phyloP scores from a whole-genome alignment of 1,140 invertebrate genomes.

The Brachionus plicatilis region DNA sequence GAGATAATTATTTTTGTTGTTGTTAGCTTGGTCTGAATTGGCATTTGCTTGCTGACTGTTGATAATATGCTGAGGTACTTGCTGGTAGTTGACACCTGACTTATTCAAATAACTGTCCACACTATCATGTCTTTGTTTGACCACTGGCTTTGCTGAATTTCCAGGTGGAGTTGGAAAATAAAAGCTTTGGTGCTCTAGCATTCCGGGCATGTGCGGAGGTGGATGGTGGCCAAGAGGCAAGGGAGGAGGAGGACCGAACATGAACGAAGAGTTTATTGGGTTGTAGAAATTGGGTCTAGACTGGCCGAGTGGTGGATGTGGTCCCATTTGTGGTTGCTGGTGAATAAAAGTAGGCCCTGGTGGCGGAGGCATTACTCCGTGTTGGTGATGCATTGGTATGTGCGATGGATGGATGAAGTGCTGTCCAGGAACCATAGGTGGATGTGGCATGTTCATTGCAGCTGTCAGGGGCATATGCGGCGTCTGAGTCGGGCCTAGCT shows the following conservation, averaged over 20 bases:
- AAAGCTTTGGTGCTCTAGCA: neutral
- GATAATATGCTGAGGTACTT: conserved; percentile 1
- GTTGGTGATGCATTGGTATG: conserved; percentile 2
- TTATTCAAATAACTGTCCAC: conserved; percentile 26
- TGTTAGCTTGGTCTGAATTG: neutral
- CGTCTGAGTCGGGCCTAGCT: conserved; percentile 7
- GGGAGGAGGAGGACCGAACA: neutral
- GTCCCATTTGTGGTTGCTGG: conserved; percentile 4
- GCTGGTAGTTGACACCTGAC: neutral
- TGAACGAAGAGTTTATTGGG: neutral
- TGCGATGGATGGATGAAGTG: neutral
- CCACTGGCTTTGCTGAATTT: neutral
- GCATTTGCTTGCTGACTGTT: neutral
- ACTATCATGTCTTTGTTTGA: conserved; percentile 12
- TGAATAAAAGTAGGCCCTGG: conserved; percentile 15
- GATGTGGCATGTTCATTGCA: neutral
- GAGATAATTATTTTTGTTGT: conserved; percentile 33
- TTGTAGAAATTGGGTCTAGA: conserved; percentile 17
- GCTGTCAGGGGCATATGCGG: neutral
- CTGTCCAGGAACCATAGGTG: neutral
- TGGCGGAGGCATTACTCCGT: neutral
- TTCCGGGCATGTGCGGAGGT: neutral
- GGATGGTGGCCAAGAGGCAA: neutral
- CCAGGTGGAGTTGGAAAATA: neutral
- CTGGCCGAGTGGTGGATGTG: neutral